Evolutionary conservation across 2,888 invertebrate genomes (phyloP).

Genomic region (Sarcophaga carnaria): DNA sequence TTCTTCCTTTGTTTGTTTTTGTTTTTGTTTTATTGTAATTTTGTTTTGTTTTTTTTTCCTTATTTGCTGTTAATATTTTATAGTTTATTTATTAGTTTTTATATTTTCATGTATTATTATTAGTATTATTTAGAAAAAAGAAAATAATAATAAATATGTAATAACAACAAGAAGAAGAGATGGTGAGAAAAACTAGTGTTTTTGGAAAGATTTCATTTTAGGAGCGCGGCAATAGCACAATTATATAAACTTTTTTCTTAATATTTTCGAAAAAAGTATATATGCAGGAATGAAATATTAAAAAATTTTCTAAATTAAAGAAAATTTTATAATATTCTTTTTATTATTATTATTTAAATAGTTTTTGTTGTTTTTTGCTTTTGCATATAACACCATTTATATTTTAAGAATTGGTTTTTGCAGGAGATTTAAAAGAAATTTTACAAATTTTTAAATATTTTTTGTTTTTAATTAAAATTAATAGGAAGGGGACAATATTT

Average conservation of each 20-base stretch:
- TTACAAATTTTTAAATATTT: no score
- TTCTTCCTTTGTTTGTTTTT: conserved; percentile 22
- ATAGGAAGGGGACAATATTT: no score
- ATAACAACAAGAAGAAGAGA: conserved; percentile 59
- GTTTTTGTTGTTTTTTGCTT: conserved; percentile 15
- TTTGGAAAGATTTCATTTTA: conserved; percentile 35
- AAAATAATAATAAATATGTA: conserved; percentile 8
- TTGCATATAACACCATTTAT: neutral
- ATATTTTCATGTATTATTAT: conserved; percentile 29
- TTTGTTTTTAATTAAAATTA: no score
- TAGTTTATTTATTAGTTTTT: conserved; percentile 9
- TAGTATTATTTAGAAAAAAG: neutral
- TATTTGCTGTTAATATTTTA: conserved; percentile 6
- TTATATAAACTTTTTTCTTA: conserved; percentile 30
- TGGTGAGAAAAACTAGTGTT: conserved; percentile 61
- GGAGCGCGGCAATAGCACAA: conserved; percentile 47
- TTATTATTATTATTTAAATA: conserved; percentile 41
- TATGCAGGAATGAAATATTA: conserved; percentile 46
- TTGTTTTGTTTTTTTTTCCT: conserved; percentile 12
- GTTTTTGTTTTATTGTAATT: conserved; percentile 21
- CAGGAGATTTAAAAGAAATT: no score
- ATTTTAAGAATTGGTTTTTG: neutral
- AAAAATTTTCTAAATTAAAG: conserved; percentile 37
- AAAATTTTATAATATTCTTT: conserved; percentile 44
- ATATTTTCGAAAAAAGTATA: conserved; percentile 23